These are phyloP conservation scores for Lepas anatifera DNA, from an alignment of 2,888 invertebrate genomes.

Conservation along the genomic window DNA sequence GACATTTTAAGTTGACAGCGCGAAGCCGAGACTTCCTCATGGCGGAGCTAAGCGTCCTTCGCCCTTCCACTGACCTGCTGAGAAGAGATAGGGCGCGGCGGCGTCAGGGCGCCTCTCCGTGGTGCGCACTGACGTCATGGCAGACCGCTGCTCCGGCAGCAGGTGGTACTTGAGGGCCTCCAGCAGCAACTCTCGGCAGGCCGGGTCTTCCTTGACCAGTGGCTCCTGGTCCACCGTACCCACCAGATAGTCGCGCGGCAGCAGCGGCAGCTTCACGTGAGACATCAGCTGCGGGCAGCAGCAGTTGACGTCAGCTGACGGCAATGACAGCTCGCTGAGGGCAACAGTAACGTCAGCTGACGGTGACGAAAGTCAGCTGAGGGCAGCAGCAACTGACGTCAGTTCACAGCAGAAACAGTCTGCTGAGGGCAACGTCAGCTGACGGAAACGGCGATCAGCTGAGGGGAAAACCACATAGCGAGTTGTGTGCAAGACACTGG, in stretches of 20 bases:
- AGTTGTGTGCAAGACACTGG: too few relatives aligned
- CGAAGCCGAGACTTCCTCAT: too few relatives aligned
- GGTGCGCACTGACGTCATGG: constrained; percentile 48
- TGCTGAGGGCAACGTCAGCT: too few relatives aligned
- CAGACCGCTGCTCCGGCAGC: constrained; percentile 50
- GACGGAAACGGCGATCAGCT: too few relatives aligned
- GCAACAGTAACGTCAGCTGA: too few relatives aligned
- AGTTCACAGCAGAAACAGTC: too few relatives aligned
- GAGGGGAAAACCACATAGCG: too few relatives aligned
- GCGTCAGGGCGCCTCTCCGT: constrained; percentile 52
- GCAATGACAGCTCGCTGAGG: too few relatives aligned
- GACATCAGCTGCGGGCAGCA: constrained; percentile 21
- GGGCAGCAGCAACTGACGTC: too few relatives aligned
- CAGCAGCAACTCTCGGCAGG: constrained; percentile 49
- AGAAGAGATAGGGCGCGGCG: constrained; percentile 51
- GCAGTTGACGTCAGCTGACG: too few relatives aligned
- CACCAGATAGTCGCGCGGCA: constrained; percentile 48
- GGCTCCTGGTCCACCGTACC: constrained; percentile 52
- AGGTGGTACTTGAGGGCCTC: constrained; percentile 58
- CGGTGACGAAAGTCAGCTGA: too few relatives aligned
- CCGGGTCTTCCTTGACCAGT: constrained; percentile 48
- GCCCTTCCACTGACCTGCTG: constrained; percentile 36
- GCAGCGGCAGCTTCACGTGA: constrained; percentile 22
- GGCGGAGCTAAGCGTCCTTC: not conserved
- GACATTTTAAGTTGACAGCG: too few relatives aligned